Conservation (phyloP, 2,113 vertebrate species). For the Sylvia atricapilla region DNA sequence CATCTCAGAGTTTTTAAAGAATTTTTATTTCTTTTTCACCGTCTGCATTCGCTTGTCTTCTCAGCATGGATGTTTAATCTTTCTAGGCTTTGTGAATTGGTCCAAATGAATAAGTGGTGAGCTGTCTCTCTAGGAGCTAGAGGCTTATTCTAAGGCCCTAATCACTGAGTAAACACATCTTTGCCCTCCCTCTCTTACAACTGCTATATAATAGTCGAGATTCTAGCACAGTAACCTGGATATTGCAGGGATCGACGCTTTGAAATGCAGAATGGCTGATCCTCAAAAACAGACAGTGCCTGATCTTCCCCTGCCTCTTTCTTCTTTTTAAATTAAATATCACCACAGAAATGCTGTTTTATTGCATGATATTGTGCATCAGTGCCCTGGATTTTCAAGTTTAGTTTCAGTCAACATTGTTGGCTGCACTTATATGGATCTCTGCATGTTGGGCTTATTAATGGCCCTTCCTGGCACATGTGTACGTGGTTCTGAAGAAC, state of each 20-base stretch:
- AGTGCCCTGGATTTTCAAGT: conserved; percentile 81
- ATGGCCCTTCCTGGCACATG: conserved; percentile 71
- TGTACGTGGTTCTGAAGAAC: conserved; percentile 71
- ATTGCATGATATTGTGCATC: conserved; percentile 83
- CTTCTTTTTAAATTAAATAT: conserved; percentile 85
- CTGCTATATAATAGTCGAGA: conserved; percentile 90
- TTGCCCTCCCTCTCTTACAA: conserved; percentile 92
- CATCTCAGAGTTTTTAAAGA: conserved; percentile 87
- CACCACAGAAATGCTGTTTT: conserved; percentile 80
- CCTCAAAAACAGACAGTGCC: conserved; percentile 80
- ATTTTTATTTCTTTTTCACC: conserved; percentile 91
- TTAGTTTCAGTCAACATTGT: conserved; percentile 80
- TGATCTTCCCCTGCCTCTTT: conserved; percentile 81
- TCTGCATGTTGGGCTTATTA: conserved; percentile 77
- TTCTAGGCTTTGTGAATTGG: conserved; percentile 97
- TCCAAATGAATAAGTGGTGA: conserved; percentile 96
- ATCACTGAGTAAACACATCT: conserved; percentile 99
- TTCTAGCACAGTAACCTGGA: conserved; percentile 91
- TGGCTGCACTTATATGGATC: conserved; percentile 75
- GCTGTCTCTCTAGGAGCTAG: conserved; percentile 96
- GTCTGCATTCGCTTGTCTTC: conserved; percentile 99
- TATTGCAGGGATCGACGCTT: conserved; percentile 84
- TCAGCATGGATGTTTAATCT: conserved; percentile 99
- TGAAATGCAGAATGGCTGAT: conserved; percentile 86
- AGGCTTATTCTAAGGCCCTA: conserved; percentile 99